Base-by-base conservation (phyloP, 37 sponge, comb jelly and placozoan species). In the Oopsacas minuta region DNA sequence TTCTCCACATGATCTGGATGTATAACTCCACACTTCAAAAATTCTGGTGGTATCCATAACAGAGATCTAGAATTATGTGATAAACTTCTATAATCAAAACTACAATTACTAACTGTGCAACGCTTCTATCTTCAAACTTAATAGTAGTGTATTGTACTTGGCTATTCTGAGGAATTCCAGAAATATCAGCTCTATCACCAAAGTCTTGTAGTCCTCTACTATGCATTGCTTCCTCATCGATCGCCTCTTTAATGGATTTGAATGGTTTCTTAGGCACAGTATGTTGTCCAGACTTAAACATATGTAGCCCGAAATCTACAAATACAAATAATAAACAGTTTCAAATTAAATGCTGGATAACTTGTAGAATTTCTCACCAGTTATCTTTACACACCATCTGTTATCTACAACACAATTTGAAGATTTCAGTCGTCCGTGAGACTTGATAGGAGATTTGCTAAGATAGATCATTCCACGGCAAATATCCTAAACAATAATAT, bases 351-450 rank as follows among this genome's bases (percentile, higher is more conserved):
- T 46, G 17, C 17, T 22, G 17, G 12, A n/a, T n/a, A n/a, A n/a
- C n/a, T n/a, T n/a, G n/a, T n/a, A n/a, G n/a, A n/a, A n/a, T n/a
- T 1, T 28, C 38, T 38, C 82, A 88, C 88, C 90, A 36, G 88
- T 90, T 37, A 90, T 84, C 46, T 90, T 90, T n/a, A 90, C 81
- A 1, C 86, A 85, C 90, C 90, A 90, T 0, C 90, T 61, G 81
- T 90, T 90, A 86, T 90, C 88, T 0, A 90, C 52, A 22, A 90
- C 88, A 83, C 90, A 90, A 84, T 90, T 90, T 36, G 90, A 85
- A 37, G 90, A 85, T 52, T 90, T 90, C 39, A 90, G 87, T 1
- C 90, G 85, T 42, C 90, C 90, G 51, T 90, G 90, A 23, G 86
- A 86, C 53, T 87, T 87, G 53, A 90, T 90, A 35, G 87, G 87